Evolutionary conservation across 2,113 vertebrate species (phyloP).

Genomic region (Pipa parva): DNA sequence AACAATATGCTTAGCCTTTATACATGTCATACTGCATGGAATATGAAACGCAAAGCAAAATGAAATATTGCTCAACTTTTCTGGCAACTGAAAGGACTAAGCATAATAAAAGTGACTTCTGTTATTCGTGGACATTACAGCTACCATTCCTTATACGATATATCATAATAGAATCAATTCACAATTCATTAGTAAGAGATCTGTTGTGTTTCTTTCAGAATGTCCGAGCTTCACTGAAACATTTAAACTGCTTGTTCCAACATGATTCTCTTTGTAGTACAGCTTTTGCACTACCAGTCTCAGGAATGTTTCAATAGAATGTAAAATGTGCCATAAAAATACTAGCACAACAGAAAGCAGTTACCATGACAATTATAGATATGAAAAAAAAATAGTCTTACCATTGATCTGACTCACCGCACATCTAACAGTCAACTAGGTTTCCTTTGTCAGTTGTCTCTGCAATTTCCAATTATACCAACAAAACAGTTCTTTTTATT

Average conservation of each 20-base stretch:
- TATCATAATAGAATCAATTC: too few relatives aligned
- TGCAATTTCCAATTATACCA: background rate
- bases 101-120: too few relatives aligned
- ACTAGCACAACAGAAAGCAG: slow-evolving; percentile 9
- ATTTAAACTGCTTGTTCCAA: background rate
- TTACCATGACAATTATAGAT: slow-evolving; percentile 19
- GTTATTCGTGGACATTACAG: too few relatives aligned
- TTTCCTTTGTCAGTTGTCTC: background rate
- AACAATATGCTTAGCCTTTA: too few relatives aligned
- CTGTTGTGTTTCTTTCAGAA: too few relatives aligned
- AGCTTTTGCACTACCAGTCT: background rate
- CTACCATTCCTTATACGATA: too few relatives aligned
- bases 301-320: slow-evolving; percentile 7
- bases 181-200: too few relatives aligned
- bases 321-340: slow-evolving; percentile 13
- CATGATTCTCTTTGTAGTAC: background rate
- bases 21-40: too few relatives aligned
- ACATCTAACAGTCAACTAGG: background rate
- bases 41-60: too few relatives aligned
- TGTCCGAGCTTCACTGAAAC: background rate
- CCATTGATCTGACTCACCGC: background rate
- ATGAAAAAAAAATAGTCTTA: slow-evolving; percentile 7
- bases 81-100: too few relatives aligned
- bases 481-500: background rate
- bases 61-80: too few relatives aligned